Evolutionary conservation across 2,888 invertebrate species (phyloP).

Genomic region (Clunio marinus): DNA sequence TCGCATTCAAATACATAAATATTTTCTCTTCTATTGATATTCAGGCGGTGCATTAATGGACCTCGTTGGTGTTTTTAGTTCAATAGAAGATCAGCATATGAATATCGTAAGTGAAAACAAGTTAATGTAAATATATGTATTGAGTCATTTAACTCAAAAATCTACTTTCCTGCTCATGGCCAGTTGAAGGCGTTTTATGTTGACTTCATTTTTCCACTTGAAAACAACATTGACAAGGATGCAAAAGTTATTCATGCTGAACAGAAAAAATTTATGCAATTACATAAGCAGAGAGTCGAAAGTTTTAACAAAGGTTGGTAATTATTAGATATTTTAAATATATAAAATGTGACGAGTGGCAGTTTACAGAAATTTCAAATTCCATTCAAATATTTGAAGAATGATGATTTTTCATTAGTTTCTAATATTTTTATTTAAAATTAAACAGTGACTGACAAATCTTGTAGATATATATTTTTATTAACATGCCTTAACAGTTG

Average conservation of each 20-base stretch:
- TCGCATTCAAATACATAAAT: constrained; percentile 17
- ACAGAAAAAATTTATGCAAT: constrained; percentile 88
- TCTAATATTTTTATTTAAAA: no score
- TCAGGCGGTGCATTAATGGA: constrained; percentile 86
- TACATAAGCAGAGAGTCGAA: constrained; percentile 86
- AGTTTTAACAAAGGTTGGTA: constrained; percentile 63
- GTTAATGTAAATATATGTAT: constrained; percentile 40
- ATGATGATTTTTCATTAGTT: no score
- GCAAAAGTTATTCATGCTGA: constrained; percentile 83
- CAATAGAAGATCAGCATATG: constrained; percentile 91
- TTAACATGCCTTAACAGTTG: no score
- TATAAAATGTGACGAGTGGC: no score
- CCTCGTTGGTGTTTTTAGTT: constrained; percentile 88
- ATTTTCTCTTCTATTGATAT: constrained; percentile 38
- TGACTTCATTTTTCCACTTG: constrained; percentile 85
- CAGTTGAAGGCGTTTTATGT: constrained; percentile 94
- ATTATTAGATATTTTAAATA: no score
- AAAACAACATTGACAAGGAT: constrained; percentile 90
- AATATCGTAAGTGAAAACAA: constrained; percentile 74
- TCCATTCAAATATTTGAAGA: no score
- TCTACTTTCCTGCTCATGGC: constrained; percentile 49
- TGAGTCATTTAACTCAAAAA: constrained; percentile 9
- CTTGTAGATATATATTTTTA: no score
- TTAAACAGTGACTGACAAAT: no score
- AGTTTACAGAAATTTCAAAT: no score